Evolutionary conservation across 2,113 vertebrate species (phyloP).

Genomic region (Channa maculata): DNA sequence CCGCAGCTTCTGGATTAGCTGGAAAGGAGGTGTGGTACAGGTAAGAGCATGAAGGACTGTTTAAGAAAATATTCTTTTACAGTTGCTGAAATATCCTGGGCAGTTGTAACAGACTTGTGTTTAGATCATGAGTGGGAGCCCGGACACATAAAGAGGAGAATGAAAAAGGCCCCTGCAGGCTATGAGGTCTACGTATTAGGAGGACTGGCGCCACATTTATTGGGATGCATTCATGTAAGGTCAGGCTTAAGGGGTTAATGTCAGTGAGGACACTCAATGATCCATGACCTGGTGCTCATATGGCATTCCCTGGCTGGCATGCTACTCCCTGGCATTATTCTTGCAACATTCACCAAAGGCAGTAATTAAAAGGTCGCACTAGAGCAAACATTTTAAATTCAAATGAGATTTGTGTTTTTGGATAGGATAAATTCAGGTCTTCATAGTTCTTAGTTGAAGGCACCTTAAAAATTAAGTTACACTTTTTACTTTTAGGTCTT

Average conservation of each 20-base stretch:
- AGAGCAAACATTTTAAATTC: neutral
- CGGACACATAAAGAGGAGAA: conserved; percentile 17
- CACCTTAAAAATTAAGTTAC: too few relatives aligned
- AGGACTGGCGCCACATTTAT: conserved; percentile 69
- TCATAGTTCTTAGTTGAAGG: too few relatives aligned
- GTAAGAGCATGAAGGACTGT: conserved; percentile 56
- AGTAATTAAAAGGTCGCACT: conserved; percentile 52
- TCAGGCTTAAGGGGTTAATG: conserved; percentile 68
- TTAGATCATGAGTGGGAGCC: neutral
- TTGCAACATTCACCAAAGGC: conserved; percentile 51
- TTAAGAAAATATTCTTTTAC: neutral
- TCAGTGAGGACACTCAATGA: conserved; percentile 63
- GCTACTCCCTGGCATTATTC: conserved; percentile 30
- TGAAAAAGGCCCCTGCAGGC: conserved; percentile 34
- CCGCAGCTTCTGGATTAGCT: conserved; percentile 94
- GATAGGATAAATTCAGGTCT: too few relatives aligned
- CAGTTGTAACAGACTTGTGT: conserved; percentile 2
- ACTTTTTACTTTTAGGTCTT: too few relatives aligned
- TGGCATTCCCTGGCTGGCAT: conserved; percentile 58
- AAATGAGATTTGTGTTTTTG: too few relatives aligned
- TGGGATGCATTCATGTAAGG: conserved; percentile 60
- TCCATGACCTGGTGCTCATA: conserved; percentile 55
- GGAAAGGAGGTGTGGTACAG: conserved; percentile 88
- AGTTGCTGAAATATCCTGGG: neutral
- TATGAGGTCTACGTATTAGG: conserved; percentile 61